Evolutionary conservation across 1,140 invertebrate genomes (phyloP), one percentile per base, ranked within the genome.

Genomic region (Halictus rubicundus): DNA sequence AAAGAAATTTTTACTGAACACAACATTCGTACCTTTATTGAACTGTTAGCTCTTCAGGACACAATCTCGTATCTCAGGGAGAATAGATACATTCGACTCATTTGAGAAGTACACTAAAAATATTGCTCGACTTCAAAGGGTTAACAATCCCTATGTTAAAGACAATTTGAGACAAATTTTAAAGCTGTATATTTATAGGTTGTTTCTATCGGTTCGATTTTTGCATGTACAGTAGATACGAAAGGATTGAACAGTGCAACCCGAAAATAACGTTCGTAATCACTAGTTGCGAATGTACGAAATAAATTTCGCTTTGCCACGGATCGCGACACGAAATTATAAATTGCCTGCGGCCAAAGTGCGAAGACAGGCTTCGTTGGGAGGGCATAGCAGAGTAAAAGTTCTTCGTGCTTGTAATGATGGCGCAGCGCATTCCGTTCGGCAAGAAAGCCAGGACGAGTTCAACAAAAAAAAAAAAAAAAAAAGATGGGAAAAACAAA

Each of bases 371-470:
- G 46, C 68, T 78, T 74, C 65, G 59, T 68, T 46, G 25, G 64
- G 25, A 23, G 37, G 25, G 54, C 39, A 49, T 65, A 61, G 74
- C 23, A 12, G 39, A 3, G 23, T 60, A 37, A 71, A 83, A 75
- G 32, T 75, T 37, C 37, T 80, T 54, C 19, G 42, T 73, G 42
- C 63, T 7, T 78, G 59, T 68, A 77, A 84, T 42, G 80, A 84
- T 78, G 74, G 82, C 70, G 66, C 65, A 71, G 81, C 57, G 61
- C 81, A 83, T 83, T 84, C 61, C 61, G 37, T 32, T 16, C 49
- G 23, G 57, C 63, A 82, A 54, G 69, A 82, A 71, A 39, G 19
- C 25, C 42, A 75, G 61, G 52, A 16, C 23, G 59, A 19, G 27
- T 39, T 27, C 39, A 25, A 46, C 12, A 6, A 66, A 83, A 83